Conservation (phyloP, 2,888 invertebrate species). For the Lasioglossum pauxillum region DNA sequence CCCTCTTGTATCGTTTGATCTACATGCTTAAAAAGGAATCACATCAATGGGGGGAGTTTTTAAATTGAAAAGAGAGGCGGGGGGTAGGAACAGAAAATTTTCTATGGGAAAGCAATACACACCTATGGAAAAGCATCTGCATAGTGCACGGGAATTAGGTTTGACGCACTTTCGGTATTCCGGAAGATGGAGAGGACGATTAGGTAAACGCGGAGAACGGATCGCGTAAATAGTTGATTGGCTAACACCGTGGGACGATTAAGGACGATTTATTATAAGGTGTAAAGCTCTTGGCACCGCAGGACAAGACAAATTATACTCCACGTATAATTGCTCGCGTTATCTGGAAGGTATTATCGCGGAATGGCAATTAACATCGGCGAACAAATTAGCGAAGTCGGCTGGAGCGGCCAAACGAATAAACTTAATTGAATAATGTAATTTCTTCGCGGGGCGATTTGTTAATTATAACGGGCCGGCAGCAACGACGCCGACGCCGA, state of each 20-base stretch:
- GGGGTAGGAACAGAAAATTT: neutral
- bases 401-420: neutral
- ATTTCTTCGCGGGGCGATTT: slow-evolving; percentile 40
- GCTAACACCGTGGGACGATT: slow-evolving; percentile 43
- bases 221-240: slow-evolving; percentile 54
- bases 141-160: neutral
- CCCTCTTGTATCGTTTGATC: too few species aligned
- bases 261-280: slow-evolving; percentile 58
- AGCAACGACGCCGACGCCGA: neutral
- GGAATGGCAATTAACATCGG: slow-evolving; percentile 42
- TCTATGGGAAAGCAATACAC: neutral
- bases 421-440: slow-evolving; percentile 40
- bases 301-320: slow-evolving; percentile 50
- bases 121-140: neutral
- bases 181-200: slow-evolving; percentile 31
- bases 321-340: slow-evolving; percentile 49
- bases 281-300: slow-evolving; percentile 47
- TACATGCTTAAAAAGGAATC: too few species aligned
- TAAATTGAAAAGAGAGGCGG: too few species aligned
- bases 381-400: slow-evolving; percentile 43
- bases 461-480: slow-evolving; percentile 34
- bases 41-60: too few species aligned
- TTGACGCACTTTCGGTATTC: neutral
- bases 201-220: slow-evolving; percentile 31
- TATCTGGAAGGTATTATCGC: slow-evolving; percentile 51